These are phyloP conservation scores for Gambusia affinis DNA, from an alignment of 2,113 vertebrate species.

Conservation along the genomic window DNA sequence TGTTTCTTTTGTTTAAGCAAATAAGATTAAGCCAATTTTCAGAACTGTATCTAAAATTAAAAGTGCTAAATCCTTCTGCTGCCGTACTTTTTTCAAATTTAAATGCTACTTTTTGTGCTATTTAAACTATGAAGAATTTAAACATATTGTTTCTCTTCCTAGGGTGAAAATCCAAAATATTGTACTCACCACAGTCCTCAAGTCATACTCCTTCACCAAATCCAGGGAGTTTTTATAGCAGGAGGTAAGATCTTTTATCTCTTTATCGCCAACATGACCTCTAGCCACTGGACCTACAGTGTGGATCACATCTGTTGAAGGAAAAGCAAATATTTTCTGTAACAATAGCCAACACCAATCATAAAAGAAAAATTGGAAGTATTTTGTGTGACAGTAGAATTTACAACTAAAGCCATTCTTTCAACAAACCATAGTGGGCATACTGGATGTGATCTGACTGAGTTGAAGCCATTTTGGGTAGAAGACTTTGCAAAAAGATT, in stretches of 20 bases:
- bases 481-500: too few species aligned
- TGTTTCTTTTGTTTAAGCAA: slow-evolving; percentile 61
- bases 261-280: slow-evolving; percentile 86
- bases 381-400: neutral
- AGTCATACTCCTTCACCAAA: slow-evolving; percentile 88
- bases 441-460: too few species aligned
- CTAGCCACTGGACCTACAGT: slow-evolving; percentile 95
- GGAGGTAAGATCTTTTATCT: slow-evolving; percentile 89
- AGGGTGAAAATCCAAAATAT: neutral
- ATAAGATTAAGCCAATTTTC: slow-evolving; percentile 67
- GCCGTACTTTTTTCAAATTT: slow-evolving; percentile 52
- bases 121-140: slow-evolving; percentile 18
- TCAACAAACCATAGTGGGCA: too few species aligned
- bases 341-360: slow-evolving; percentile 20
- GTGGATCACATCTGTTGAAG: slow-evolving; percentile 92
- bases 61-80: slow-evolving; percentile 63
- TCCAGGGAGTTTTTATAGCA: slow-evolving; percentile 94
- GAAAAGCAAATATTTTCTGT: slow-evolving; percentile 39
- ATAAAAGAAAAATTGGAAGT: slow-evolving; percentile 36
- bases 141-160: slow-evolving; percentile 20
- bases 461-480: too few species aligned
- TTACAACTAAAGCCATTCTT: neutral
- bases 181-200: slow-evolving; percentile 93
- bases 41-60: slow-evolving; percentile 61
- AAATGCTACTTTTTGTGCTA: slow-evolving; percentile 35